Evolutionary conservation across 2,113 vertebrate species (phyloP).

Genomic region (Fulmarus glacialis): DNA sequence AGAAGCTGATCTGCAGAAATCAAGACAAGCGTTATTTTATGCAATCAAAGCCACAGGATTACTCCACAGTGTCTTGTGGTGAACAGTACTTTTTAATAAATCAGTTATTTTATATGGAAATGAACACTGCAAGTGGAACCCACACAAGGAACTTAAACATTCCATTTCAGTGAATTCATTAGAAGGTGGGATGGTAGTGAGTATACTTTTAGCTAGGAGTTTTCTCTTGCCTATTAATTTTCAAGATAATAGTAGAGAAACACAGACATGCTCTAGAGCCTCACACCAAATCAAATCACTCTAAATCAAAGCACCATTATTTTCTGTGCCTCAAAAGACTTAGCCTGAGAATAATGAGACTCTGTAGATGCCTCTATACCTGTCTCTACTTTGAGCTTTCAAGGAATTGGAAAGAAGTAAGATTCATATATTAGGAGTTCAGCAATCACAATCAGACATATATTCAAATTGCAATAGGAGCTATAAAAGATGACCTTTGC

Average conservation of each 20-base stretch:
- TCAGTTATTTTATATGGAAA: neutral
- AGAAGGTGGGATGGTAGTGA: neutral
- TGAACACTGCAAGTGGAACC: neutral
- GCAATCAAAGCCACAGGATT: neutral
- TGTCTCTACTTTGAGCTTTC: neutral
- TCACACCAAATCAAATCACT: neutral
- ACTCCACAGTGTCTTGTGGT: neutral
- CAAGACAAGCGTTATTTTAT: neutral
- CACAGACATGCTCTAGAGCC: neutral
- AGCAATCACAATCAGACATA: neutral
- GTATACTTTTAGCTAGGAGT: neutral
- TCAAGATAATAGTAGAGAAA: neutral
- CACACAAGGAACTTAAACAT: slow-evolving; percentile 30
- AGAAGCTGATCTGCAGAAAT: neutral
- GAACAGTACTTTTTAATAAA: neutral
- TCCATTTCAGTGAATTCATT: slow-evolving; percentile 3
- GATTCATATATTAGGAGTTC: neutral
- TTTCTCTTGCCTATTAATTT: slow-evolving; percentile 8
- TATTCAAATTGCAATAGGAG: neutral
- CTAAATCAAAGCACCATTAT: slow-evolving; percentile 1
- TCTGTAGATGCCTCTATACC: neutral
- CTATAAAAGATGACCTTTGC: neutral
- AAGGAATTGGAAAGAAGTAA: neutral
- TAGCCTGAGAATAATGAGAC: neutral
- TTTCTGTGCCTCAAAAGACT: neutral